Percentiles rank a stretch among this genome's conserved stretches.
These are phyloP conservation scores for Epizoanthus fatuus DNA, from an alignment of 92 coral and sea anemone species.

Conservation along the genomic window DNA sequence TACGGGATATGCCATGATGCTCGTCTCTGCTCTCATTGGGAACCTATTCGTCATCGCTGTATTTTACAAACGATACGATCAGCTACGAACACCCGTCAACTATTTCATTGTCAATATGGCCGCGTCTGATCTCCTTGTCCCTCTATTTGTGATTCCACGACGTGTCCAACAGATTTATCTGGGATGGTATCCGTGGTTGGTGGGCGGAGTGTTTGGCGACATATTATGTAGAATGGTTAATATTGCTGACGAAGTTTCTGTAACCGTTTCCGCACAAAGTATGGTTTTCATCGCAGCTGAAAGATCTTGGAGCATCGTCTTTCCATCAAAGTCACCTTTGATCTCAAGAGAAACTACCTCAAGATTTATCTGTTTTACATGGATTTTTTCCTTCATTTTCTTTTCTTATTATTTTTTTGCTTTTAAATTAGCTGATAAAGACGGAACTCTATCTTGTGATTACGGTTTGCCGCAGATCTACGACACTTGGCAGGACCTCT, in stretches of 20 bases:
- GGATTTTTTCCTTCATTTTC: too few relatives aligned
- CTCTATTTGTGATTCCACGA: constrained; percentile 1
- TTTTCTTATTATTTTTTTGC: too few relatives aligned
- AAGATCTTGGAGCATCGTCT: too few relatives aligned
- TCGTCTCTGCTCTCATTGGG: neutral
- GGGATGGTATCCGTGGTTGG: neutral
- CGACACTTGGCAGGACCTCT: too few relatives aligned
- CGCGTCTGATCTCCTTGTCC: constrained; percentile 1
- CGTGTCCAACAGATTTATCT: neutral
- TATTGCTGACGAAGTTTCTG: neutral
- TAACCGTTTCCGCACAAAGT: too few relatives aligned
- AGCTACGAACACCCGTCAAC: constrained; percentile 1
- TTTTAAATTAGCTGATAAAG: too few relatives aligned
- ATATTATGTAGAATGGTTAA: neutral
- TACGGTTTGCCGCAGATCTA: too few relatives aligned
- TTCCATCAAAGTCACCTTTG: too few relatives aligned
- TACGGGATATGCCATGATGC: neutral
- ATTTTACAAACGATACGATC: neutral
- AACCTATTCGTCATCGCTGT: neutral
- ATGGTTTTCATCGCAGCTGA: too few relatives aligned
- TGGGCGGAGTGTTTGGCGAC: constrained; percentile 6
- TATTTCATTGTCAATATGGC: constrained; percentile 24
- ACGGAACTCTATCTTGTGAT: too few relatives aligned
- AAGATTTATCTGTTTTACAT: too few relatives aligned
- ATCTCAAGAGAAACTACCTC: too few relatives aligned